phyloP scores from a whole-genome alignment of 1,140 invertebrate genomes.

The Drosophila fuyamai region DNA sequence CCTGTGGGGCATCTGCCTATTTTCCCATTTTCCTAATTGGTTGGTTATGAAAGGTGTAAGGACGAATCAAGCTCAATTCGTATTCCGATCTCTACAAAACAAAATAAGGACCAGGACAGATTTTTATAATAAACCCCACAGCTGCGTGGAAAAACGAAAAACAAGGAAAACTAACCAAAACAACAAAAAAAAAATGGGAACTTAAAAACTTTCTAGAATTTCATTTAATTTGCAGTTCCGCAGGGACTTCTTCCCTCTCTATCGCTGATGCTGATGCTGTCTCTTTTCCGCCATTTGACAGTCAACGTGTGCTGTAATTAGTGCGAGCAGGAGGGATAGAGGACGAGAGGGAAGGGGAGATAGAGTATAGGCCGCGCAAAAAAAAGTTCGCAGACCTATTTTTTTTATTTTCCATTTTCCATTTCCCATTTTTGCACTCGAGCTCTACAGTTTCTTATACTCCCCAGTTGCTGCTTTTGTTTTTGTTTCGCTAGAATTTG shows the following conservation, averaged over 20 bases:
- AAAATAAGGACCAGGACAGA: background rate
- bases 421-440: slow-evolving; percentile 3
- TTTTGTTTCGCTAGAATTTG: slow-evolving; percentile 52
- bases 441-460: slow-evolving; percentile 22
- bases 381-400: slow-evolving; percentile 60
- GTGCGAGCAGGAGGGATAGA: slow-evolving; percentile 16
- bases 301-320: slow-evolving; percentile 61
- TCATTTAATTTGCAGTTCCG: slow-evolving; percentile 49
- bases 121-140: slow-evolving; percentile 11
- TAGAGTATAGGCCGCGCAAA: slow-evolving; percentile 35
- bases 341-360: slow-evolving; percentile 1
- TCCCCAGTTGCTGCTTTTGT: slow-evolving; percentile 31
- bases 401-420: background rate
- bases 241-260: background rate
- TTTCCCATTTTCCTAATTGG: slow-evolving; percentile 36
- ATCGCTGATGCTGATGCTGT: background rate
- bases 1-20: slow-evolving; percentile 10
- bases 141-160: background rate
- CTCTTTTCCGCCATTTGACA: slow-evolving; percentile 12
- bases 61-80: background rate
- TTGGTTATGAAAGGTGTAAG: slow-evolving; percentile 12
- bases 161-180: background rate
- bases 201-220: slow-evolving; percentile 36
- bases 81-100: background rate
- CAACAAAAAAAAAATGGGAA: background rate